phyloP scores from a whole-genome alignment of 2,797 vertebrate species.

The Arrhamphus sclerolepis region DNA sequence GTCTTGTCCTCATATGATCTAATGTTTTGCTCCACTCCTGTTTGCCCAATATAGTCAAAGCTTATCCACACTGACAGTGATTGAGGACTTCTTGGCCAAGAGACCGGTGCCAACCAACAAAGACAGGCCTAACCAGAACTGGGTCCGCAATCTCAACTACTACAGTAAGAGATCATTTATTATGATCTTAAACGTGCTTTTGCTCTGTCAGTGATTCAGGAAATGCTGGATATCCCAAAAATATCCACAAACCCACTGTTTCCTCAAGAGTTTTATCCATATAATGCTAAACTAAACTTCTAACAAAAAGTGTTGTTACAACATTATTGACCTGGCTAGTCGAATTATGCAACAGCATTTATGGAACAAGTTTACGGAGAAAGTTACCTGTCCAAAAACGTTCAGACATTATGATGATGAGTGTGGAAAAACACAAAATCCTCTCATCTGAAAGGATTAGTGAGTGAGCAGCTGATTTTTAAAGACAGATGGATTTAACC shows the following conservation, averaged over 20 bases:
- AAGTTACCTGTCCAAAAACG: no score
- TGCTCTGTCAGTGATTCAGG: not conserved
- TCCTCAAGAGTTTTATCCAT: not conserved
- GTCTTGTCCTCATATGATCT: not conserved
- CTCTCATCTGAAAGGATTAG: no score
- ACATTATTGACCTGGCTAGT: no score
- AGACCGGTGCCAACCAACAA: slow-evolving; percentile 84
- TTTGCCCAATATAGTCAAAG: slow-evolving; percentile 86
- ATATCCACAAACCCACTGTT: not conserved
- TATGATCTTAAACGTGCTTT: not conserved
- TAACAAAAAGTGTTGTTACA: no score
- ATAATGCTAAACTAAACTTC: not conserved
- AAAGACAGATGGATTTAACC: no score
- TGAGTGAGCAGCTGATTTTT: no score
- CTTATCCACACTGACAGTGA: slow-evolving; percentile 93
- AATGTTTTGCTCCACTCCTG: not conserved
- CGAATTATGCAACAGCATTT: no score
- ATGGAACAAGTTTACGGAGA: no score
- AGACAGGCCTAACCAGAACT: slow-evolving; percentile 75
- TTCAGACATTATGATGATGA: no score
- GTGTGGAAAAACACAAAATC: no score
- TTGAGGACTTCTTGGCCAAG: slow-evolving; percentile 94
- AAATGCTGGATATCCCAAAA: not conserved
- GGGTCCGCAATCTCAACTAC: slow-evolving; percentile 93
- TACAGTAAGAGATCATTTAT: slow-evolving; percentile 86